These are phyloP conservation scores for Lutraria lutraria DNA, from an alignment of 2,888 invertebrate species.

Conservation along the genomic window DNA sequence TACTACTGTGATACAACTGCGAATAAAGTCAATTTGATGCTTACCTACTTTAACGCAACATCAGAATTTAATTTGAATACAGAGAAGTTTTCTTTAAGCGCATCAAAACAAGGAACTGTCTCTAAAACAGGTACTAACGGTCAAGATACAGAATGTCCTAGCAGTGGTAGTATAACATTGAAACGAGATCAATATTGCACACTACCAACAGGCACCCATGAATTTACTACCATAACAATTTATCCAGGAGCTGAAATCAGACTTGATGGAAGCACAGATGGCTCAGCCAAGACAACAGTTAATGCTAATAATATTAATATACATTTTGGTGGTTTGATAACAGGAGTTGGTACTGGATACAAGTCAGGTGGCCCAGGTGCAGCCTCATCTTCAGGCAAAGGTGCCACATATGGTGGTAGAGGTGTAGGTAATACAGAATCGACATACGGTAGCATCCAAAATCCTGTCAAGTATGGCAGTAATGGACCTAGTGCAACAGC, in stretches of 20 bases:
- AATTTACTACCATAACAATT: conserved; percentile 67
- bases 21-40: conserved; percentile 42
- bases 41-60: conserved; percentile 60
- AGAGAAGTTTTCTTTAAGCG: conserved; percentile 42
- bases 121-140: conserved; percentile 38
- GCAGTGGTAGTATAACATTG: conserved; percentile 64
- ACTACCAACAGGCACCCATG: conserved; percentile 63
- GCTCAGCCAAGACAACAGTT: conserved; percentile 69
- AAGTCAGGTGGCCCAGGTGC: conserved; percentile 69
- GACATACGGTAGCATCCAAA: conserved; percentile 73
- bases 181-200: conserved; percentile 69
- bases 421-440: conserved; percentile 64
- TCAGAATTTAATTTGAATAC: conserved; percentile 61
- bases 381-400: conserved; percentile 54
- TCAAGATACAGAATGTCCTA: conserved; percentile 45
- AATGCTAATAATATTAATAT: conserved; percentile 68
- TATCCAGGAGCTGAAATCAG: conserved; percentile 72
- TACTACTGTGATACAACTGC: conserved; percentile 59
- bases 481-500: conserved; percentile 70
- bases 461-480: conserved; percentile 76
- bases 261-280: conserved; percentile 70
- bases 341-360: conserved; percentile 74
- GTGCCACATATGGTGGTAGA: conserved; percentile 75
- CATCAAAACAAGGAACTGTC: conserved; percentile 29
- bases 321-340: conserved; percentile 69